Base-by-base conservation (phyloP, 2,888 invertebrate genomes). In the Torymus texanus region DNA sequence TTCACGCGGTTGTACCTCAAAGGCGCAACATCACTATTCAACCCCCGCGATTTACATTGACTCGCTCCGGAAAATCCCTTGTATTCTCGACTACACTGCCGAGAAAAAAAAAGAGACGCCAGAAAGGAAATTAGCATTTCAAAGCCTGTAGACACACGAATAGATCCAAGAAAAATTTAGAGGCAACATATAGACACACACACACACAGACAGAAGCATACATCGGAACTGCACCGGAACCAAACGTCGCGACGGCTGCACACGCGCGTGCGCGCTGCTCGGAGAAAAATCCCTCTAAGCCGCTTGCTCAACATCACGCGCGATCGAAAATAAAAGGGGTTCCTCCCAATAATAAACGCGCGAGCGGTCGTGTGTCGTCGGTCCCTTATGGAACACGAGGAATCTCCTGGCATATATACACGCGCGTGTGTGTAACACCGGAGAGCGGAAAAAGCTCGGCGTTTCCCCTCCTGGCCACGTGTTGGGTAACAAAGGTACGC, bases 401-500 rank as follows among this genome's bases (percentile, higher is more conserved):
- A 53, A 8, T 53, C 5, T 12, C 2, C 14, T 53, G 41, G 21
- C 21, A 21, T 21, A 21, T 21, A 21, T 21, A 21, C 21, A 21
- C 41, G 56, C 41, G 76, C 29, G 21, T 66, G 4, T 12, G 63
- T 50, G 62, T 50, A 14, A 24, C 29, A 74, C 41, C 41, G 41
- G 63, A 29, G 55, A 59, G 70, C 56, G 12, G 53, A 29, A 56
- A 63, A 63, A 41, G 56, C 41, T 63, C 18, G 14, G 66, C 14
- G 66, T 75, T n/a, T 66, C 75, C 83, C 66, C 76, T 80, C 82
- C 75, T 80, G 21, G 72, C 89, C 89, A 90, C 90, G 89, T 88
- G 90, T 89, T 88, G 84, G 65, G 83, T 82, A 86, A 88, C 88
- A 89, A 89, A 86, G 87, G 61, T 53, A 65, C 78, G 82, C 41